Evolutionary conservation across 2,113 vertebrate species (phyloP).

Genomic region (Podilymbus podiceps): DNA sequence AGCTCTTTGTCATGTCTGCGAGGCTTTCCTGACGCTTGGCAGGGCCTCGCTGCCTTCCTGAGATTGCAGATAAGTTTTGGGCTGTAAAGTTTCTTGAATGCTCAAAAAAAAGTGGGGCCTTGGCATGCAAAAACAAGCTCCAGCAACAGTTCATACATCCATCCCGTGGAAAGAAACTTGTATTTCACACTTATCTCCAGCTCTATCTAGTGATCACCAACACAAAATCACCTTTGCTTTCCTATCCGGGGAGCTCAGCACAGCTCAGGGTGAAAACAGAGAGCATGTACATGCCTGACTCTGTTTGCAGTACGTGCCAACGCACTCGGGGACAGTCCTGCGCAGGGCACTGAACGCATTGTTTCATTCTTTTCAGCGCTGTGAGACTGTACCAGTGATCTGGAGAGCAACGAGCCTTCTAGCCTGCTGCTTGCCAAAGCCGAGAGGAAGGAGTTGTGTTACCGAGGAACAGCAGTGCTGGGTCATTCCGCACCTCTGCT

Average conservation of each 20-base stretch:
- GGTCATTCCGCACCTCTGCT: neutral
- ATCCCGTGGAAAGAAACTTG: fast-evolving
- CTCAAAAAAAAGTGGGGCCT: neutral
- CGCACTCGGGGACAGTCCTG: fast-evolving
- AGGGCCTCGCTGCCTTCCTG: neutral
- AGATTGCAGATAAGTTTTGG: neutral
- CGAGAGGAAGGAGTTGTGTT: neutral
- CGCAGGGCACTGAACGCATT: neutral
- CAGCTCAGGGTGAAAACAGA: neutral
- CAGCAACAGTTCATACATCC: neutral
- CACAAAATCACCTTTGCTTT: neutral
- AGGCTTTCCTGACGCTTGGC: neutral
- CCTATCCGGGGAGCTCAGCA: neutral
- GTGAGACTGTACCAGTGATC: neutral
- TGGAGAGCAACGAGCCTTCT: neutral
- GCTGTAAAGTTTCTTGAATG: neutral
- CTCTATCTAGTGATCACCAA: neutral
- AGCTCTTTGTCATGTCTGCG: neutral
- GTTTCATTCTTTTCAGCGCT: neutral
- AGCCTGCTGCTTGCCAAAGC: neutral
- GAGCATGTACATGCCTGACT: neutral
- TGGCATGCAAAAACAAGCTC: neutral
- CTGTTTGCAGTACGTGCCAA: neutral
- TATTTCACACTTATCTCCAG: neutral
- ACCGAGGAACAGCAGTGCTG: neutral